Evolutionary conservation across 2,888 invertebrate genomes (phyloP).

Genomic region (Mythimna pallens): DNA sequence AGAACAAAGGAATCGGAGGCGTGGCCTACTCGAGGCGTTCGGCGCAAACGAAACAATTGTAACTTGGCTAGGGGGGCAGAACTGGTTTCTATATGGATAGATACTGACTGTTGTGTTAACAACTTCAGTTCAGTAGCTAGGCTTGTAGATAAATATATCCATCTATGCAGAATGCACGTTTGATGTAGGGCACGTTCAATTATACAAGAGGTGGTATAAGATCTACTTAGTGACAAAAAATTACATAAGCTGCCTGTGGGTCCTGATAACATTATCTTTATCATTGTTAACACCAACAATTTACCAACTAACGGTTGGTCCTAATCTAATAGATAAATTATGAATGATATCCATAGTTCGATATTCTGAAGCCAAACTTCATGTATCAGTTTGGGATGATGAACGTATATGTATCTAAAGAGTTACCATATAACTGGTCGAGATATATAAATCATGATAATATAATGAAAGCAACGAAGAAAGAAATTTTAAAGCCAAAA

Average conservation of each 20-base stretch:
- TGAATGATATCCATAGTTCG: constrained; percentile 4
- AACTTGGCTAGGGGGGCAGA: too few relatives aligned
- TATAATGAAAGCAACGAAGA: too few relatives aligned
- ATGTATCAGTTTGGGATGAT: too few relatives aligned
- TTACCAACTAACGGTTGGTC: too few relatives aligned
- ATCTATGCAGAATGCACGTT: neutral
- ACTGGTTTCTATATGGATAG: neutral
- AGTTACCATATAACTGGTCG: neutral
- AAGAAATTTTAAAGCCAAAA: neutral
- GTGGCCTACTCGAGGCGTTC: too few relatives aligned
- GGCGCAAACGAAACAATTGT: too few relatives aligned
- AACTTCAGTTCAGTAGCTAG: constrained; percentile 17
- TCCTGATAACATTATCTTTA: constrained; percentile 23
- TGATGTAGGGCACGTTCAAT: neutral
- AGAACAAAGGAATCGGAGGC: too few relatives aligned
- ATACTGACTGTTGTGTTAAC: neutral
- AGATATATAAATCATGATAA: neutral
- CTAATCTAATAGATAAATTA: neutral
- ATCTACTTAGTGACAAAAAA: neutral
- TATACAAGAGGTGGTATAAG: neutral
- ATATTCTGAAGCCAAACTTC: neutral
- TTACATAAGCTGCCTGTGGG: neutral
- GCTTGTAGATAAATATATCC: neutral
- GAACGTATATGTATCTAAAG: neutral
- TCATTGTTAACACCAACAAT: neutral